Evolutionary conservation across 2,888 invertebrate genomes (phyloP).

Genomic region (Pristionchus fissidentatus): DNA sequence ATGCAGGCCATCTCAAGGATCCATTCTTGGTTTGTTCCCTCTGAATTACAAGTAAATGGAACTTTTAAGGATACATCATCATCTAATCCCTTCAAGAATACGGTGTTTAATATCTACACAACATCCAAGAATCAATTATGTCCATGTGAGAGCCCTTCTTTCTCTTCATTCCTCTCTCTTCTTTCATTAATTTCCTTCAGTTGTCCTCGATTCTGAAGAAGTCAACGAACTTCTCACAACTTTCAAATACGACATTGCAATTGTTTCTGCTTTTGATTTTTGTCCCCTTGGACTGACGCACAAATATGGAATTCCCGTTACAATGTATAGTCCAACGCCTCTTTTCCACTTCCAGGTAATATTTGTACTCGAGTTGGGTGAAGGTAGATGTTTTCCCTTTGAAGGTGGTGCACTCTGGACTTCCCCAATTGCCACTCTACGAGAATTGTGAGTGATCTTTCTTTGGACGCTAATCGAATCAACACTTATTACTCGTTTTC

Average conservation of each 20-base stretch:
- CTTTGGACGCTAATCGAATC: background rate
- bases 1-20: background rate
- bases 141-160: background rate
- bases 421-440: conserved; percentile 1
- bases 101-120: background rate
- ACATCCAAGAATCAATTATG: background rate
- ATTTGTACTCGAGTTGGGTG: background rate
- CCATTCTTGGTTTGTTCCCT: background rate
- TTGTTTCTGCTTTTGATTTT: conserved; percentile 1
- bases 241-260: background rate
- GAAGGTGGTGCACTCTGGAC: background rate
- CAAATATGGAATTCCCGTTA: conserved; percentile 1
- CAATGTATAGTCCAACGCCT: conserved; percentile 5
- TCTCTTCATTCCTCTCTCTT: background rate
- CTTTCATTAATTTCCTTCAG: background rate
- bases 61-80: background rate
- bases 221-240: background rate
- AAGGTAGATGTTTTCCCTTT: background rate
- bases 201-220: conserved; percentile 7
- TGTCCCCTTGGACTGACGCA: conserved; percentile 1
- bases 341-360: conserved; percentile 27
- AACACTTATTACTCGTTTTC: too few species aligned
- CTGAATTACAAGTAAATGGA: background rate
- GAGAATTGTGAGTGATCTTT: conserved; percentile 6
- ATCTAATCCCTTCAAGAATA: background rate